Evolutionary conservation across 2,888 invertebrate genomes (phyloP).

Genomic region (Harpalus rubripes): DNA sequence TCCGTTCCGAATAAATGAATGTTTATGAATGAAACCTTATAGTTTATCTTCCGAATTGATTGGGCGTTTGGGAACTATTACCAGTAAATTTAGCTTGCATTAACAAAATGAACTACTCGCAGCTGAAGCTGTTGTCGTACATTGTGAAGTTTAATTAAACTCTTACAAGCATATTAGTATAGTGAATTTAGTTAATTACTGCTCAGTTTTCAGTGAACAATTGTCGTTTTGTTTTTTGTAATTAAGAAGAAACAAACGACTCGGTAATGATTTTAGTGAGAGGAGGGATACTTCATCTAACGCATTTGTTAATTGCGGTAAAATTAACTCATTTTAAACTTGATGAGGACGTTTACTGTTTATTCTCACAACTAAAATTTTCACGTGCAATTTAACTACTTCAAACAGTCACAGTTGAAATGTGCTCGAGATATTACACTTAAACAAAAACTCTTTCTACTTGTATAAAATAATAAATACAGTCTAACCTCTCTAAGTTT

Average conservation of each 20-base stretch:
- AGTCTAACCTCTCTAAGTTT: no score
- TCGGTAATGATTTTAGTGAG: not conserved
- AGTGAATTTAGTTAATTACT: slow-evolving; percentile 20
- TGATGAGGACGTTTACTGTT: not conserved
- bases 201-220: slow-evolving; percentile 1
- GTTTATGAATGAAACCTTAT: not conserved
- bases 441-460: not conserved
- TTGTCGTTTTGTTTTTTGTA: slow-evolving; percentile 4
- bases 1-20: not conserved
- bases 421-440: not conserved
- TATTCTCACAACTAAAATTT: not conserved
- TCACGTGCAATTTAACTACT: not conserved
- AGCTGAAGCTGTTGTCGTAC: not conserved
- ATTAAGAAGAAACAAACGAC: not conserved
- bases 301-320: slow-evolving; percentile 5
- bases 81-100: not conserved
- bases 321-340: not conserved
- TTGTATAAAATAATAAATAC: no score
- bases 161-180: not conserved
- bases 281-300: not conserved
- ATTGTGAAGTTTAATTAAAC: not conserved
- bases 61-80: not conserved
- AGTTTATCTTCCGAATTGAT: not conserved
- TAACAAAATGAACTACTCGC: not conserved
- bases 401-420: not conserved